Conservation (phyloP, 2,888 invertebrate species). For the Anoplius nigerrimus region DNA sequence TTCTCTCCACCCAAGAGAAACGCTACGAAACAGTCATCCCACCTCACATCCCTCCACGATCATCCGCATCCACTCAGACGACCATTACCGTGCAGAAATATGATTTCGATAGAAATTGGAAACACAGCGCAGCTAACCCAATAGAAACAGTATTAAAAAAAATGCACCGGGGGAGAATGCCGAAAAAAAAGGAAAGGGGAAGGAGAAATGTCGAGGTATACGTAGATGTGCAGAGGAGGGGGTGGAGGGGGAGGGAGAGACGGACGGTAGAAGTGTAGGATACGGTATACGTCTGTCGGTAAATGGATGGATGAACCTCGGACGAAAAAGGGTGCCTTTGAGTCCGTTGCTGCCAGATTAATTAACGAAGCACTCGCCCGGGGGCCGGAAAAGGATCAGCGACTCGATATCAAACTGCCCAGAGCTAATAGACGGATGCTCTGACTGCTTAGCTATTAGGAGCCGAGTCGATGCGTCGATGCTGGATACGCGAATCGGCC, state of each 20-base stretch:
- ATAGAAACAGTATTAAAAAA: background rate
- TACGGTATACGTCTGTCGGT: slow-evolving; percentile 55
- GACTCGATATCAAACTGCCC: slow-evolving; percentile 53
- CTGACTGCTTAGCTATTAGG: slow-evolving; percentile 51
- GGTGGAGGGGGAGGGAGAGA: slow-evolving; percentile 18
- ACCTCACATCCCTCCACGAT: no score
- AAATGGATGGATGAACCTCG: slow-evolving; percentile 67
- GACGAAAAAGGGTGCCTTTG: slow-evolving; percentile 67
- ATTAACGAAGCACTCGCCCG: slow-evolving; percentile 72
- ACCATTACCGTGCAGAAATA: no score
- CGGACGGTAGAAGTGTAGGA: slow-evolving; percentile 9
- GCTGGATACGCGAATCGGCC: no score
- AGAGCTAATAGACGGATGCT: slow-evolving; percentile 55
- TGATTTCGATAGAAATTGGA: no score
- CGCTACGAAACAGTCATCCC: no score
- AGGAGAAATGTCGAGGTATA: background rate
- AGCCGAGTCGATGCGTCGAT: background rate
- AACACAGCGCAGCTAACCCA: no score
- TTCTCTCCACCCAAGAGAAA: no score
- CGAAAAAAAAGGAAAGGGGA: background rate
- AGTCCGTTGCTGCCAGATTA: slow-evolving; percentile 69
- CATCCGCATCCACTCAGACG: no score
- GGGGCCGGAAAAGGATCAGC: slow-evolving; percentile 61
- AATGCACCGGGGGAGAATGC: background rate
- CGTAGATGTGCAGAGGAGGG: slow-evolving; percentile 19